phyloP scores from a whole-genome alignment of 2,888 invertebrate species.

The Amphipyra berbera region DNA sequence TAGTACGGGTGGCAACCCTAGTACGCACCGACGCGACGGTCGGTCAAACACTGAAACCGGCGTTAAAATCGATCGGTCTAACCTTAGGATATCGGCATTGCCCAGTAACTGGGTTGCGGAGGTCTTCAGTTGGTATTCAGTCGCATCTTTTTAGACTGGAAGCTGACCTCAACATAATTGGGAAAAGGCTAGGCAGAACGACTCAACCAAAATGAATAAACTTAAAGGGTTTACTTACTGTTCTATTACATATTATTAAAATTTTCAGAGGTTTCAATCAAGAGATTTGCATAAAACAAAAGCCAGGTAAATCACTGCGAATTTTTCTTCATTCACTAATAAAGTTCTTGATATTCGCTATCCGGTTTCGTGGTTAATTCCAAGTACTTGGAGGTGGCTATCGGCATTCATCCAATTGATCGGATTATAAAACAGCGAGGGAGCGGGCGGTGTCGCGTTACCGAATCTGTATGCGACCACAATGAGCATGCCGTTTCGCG shows the following conservation, averaged over 20 bases:
- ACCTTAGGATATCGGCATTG: too few species aligned
- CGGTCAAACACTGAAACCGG: too few species aligned
- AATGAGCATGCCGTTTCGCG: constrained; percentile 77
- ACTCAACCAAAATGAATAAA: too few species aligned
- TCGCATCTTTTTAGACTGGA: too few species aligned
- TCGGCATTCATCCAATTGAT: constrained; percentile 61
- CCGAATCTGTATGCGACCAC: constrained; percentile 61
- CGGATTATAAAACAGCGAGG: constrained; percentile 63
- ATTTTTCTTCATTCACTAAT: constrained; percentile 52
- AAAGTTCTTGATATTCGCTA: constrained; percentile 50
- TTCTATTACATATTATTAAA: background rate
- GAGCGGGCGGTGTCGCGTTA: constrained; percentile 68
- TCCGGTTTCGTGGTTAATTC: constrained; percentile 54
- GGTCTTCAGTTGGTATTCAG: too few species aligned
- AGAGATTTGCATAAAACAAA: constrained; percentile 11
- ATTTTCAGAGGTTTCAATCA: background rate
- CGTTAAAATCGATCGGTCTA: too few species aligned
- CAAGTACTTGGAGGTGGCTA: constrained; percentile 55
- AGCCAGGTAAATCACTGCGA: constrained; percentile 35
- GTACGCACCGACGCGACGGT: too few species aligned
- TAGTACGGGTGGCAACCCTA: too few species aligned
- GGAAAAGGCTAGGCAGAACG: too few species aligned
- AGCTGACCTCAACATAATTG: too few species aligned
- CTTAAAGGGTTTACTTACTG: too few species aligned
- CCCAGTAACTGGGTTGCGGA: too few species aligned